Evolutionary conservation across 2,888 invertebrate species (phyloP), one percentile per base, ranked within the genome.

Genomic region (Dendrolimus pini): DNA sequence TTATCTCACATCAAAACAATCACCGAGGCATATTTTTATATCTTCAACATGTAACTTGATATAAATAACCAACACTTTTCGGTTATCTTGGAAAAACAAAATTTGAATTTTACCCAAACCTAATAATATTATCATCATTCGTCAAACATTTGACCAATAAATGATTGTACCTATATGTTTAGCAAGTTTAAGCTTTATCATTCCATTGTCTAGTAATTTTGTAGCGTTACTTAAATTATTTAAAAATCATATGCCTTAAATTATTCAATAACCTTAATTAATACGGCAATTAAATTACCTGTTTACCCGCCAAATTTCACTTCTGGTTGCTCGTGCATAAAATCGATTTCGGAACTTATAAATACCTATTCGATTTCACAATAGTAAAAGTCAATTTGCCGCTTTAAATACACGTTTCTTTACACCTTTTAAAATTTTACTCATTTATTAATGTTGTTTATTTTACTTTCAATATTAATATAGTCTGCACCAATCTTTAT

Each of bases 261-360:
- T 62, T 53, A 60, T 59, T 56, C 60, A 58, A 61, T 59, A 62
- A 60, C 58, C 58, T 58, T 64, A 67, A 70, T 67, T 58, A 67
- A 59, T 61, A 60, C 56, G 52, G 52, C 60, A 69, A 70, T 67
- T 70, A 70, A 47, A 70, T 68, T 70, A 67, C 61, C 64, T 64
- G 67, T 67, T 67, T 65, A 68, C 62, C 63, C 63, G 67, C 54
- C 67, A 60, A 72, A 73, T 75, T 75, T 73, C 68, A 69, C 73
- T 73, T 72, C 58, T 67, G 70, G 66, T 71, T 69, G 66, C 67
- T 72, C 67, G 67, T 68, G 72, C 74, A 72, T 75, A 63, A 70
- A 74, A 76, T 75, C 61, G 67, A 71, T 74, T 74, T 74, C 70
- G 68, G 70, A 72, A 74, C 71, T 70, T 61, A 68, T 69, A 65